phyloP scores from a whole-genome alignment of 2,797 vertebrate species.

The Orientallactaga sibirica region DNA sequence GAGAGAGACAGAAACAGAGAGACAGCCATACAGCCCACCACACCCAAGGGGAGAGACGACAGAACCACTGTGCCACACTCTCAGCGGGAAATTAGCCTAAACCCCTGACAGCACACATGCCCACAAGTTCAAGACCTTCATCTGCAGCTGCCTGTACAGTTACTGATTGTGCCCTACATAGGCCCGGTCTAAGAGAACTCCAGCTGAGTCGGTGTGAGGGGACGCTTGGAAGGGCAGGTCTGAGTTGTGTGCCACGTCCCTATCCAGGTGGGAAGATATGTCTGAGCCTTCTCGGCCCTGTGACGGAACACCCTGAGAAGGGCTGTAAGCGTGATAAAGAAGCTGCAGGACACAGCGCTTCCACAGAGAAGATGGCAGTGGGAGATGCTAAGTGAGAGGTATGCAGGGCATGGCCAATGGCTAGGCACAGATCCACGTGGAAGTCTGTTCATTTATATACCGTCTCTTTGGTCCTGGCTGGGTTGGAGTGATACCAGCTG shows the following conservation, averaged over 20 bases:
- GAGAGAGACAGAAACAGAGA: neutral
- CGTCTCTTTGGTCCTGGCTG: neutral
- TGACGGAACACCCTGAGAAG: neutral
- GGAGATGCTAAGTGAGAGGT: neutral
- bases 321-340: neutral
- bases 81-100: neutral
- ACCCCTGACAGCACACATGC: accelerated
- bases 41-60: neutral
- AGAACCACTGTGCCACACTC: neutral
- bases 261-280: too few relatives aligned
- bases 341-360: neutral
- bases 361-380: neutral
- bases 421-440: neutral
- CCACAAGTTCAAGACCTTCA: accelerated
- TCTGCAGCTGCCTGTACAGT: accelerated
- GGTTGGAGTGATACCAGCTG: neutral
- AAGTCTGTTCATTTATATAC: accelerated
- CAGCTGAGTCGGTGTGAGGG: too few relatives aligned
- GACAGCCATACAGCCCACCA: neutral
- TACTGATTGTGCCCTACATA: accelerated
- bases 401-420: accelerated
- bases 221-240: neutral
- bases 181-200: accelerated
- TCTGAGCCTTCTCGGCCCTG: neutral
- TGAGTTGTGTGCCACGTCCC: accelerated